phyloP scores from a whole-genome alignment of 2,797 vertebrate species.

The Manis pentadactyla region DNA sequence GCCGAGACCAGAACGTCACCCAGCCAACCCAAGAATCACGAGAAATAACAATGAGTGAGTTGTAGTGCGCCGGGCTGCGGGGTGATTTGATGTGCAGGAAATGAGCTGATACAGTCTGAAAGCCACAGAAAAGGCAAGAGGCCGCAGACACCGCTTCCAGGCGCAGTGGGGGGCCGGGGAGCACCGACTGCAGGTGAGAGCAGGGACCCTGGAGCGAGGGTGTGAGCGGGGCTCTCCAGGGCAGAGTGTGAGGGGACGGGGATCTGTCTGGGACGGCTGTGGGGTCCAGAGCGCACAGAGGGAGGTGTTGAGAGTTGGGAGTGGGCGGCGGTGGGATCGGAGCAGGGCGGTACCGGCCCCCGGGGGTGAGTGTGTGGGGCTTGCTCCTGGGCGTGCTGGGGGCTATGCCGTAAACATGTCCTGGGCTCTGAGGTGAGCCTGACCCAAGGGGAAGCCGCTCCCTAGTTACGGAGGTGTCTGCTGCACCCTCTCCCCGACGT shows the following conservation, averaged over 20 bases:
- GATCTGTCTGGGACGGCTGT: background rate
- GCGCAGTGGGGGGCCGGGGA: background rate
- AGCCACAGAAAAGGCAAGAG: background rate
- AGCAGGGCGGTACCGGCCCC: rapidly evolving
- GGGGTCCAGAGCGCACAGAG: background rate
- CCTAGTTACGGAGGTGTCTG: background rate
- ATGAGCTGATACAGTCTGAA: too few relatives aligned
- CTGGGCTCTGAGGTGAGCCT: background rate
- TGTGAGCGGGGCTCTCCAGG: background rate
- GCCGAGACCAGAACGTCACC: background rate
- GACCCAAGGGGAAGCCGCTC: background rate
- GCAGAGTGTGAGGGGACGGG: background rate
- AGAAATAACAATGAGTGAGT: background rate
- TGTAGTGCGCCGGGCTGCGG: too few relatives aligned
- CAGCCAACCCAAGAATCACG: background rate
- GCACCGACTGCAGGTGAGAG: background rate
- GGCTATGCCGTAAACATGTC: rapidly evolving
- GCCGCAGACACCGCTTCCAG: background rate
- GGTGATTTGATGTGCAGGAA: background rate
- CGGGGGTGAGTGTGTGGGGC: background rate
- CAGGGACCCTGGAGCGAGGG: background rate
- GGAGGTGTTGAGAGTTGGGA: background rate
- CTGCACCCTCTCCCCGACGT: rapidly evolving
- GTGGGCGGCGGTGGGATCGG: too few relatives aligned
- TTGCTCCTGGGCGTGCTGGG: too few relatives aligned